These are phyloP conservation scores for Nephrotoma guestfalica DNA, from an alignment of 2,888 invertebrate species.

Conservation along the genomic window DNA sequence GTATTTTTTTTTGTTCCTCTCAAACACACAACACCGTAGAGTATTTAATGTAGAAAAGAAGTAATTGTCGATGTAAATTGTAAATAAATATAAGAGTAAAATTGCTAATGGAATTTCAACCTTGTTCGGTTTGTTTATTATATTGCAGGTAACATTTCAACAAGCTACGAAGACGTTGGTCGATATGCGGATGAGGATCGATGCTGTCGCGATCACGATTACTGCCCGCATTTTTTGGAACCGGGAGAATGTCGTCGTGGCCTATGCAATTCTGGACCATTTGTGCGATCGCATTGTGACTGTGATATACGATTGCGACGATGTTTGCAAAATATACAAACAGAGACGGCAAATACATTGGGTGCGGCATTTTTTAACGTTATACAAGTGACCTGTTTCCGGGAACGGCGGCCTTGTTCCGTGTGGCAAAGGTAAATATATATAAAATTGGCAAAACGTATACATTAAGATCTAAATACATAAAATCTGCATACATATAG, in stretches of 20 bases:
- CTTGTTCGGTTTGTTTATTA: not conserved
- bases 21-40: not conserved
- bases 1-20: not conserved
- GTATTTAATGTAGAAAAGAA: not conserved
- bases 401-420: slow-evolving; percentile 46
- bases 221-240: slow-evolving; percentile 45
- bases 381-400: slow-evolving; percentile 57
- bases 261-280: slow-evolving; percentile 51
- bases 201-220: slow-evolving; percentile 61
- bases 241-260: slow-evolving; percentile 46
- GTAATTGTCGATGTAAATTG: not conserved
- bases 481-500: not conserved
- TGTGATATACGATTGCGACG: slow-evolving; percentile 56
- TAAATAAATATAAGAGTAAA: not conserved
- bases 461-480: not conserved
- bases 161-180: slow-evolving; percentile 48
- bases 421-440: slow-evolving; percentile 42
- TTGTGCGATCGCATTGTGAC: slow-evolving; percentile 57
- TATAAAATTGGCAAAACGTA: slow-evolving; percentile 4
- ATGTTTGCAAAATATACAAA: slow-evolving; percentile 49
- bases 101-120: not conserved
- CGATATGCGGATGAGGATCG: slow-evolving; percentile 46
- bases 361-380: slow-evolving; percentile 65
- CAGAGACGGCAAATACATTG: slow-evolving; percentile 53
- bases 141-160: slow-evolving; percentile 39